Evolutionary conservation across 2,888 invertebrate species (phyloP).

Genomic region (Papilio demoleus): DNA sequence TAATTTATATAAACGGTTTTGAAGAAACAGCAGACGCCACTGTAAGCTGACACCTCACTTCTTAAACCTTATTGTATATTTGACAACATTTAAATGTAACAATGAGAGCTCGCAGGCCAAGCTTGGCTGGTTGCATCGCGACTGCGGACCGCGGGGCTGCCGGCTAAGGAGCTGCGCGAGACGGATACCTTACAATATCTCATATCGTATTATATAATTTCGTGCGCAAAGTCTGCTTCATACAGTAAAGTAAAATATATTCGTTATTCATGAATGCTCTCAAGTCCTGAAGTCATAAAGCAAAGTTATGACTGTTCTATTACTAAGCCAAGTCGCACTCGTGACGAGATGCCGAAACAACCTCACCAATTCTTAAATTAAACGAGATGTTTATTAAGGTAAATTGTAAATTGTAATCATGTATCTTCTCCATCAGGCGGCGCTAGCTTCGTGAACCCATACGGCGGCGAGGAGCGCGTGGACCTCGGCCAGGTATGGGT

Average conservation of each 20-base stretch:
- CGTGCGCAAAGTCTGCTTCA: not conserved
- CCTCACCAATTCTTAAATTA: not conserved
- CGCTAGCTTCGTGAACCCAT: conserved; percentile 70
- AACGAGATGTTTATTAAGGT: not conserved
- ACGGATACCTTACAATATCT: conserved; percentile 4
- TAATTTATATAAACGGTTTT: conserved; percentile 48
- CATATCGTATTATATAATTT: conserved; percentile 9
- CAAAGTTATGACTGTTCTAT: not conserved
- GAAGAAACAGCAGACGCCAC: conserved; percentile 40
- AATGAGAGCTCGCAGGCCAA: conserved; percentile 42
- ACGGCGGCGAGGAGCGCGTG: conserved; percentile 65
- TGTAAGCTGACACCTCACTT: conserved; percentile 43
- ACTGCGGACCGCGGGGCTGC: not conserved
- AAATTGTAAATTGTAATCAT: not conserved
- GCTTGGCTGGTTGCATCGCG: conserved; percentile 38
- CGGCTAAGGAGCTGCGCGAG: not conserved
- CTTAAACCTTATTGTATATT: conserved; percentile 35
- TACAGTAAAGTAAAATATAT: not conserved
- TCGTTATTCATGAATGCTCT: not conserved
- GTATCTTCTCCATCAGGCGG: conserved; percentile 58
- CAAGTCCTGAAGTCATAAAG: not conserved
- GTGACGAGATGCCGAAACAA: not conserved
- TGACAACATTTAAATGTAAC: conserved; percentile 34
- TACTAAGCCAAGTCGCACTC: not conserved
- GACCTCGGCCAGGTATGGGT: conserved; percentile 82